Conservation (phyloP, 2,113 vertebrate species). For the Myiopsitta monachus region DNA sequence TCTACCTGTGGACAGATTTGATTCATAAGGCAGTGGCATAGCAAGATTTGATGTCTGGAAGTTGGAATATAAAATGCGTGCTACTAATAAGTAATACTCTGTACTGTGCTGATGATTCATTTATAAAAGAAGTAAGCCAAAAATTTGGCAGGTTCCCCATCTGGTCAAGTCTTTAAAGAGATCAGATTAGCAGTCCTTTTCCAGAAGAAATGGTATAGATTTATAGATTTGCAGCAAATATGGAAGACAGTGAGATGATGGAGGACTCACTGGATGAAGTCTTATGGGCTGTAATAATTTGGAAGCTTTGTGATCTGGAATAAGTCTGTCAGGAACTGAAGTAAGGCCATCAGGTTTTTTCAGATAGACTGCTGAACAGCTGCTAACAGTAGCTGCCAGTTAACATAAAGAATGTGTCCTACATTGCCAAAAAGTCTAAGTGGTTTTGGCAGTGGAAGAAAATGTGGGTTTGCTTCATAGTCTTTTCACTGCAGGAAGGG, state of each 20-base stretch:
- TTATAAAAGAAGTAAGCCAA: neutral
- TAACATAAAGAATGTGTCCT: constrained; percentile 60
- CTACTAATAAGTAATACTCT: neutral
- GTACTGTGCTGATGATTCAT: neutral
- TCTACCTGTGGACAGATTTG: neutral
- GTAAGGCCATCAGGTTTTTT: constrained; percentile 41
- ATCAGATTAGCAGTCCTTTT: neutral
- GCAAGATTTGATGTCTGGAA: neutral
- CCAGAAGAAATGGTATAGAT: neutral
- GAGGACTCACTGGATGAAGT: neutral
- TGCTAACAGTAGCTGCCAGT: constrained; percentile 65
- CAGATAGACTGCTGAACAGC: constrained; percentile 49
- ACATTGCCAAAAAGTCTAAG: constrained; percentile 41
- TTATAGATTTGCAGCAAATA: neutral
- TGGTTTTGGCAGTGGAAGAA: constrained; percentile 52
- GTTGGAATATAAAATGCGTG: neutral
- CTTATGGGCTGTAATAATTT: constrained; percentile 3
- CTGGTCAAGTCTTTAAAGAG: neutral
- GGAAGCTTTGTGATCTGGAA: constrained; percentile 39
- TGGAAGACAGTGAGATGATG: neutral
- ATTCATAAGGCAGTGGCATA: neutral
- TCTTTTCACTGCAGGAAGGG: constrained; percentile 26
- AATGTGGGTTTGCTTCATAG: constrained; percentile 16
- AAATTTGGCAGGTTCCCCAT: neutral
- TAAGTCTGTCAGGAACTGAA: constrained; percentile 51